Evolutionary conservation across 2,888 invertebrate species (phyloP).

Genomic region (Morpho helenor): DNA sequence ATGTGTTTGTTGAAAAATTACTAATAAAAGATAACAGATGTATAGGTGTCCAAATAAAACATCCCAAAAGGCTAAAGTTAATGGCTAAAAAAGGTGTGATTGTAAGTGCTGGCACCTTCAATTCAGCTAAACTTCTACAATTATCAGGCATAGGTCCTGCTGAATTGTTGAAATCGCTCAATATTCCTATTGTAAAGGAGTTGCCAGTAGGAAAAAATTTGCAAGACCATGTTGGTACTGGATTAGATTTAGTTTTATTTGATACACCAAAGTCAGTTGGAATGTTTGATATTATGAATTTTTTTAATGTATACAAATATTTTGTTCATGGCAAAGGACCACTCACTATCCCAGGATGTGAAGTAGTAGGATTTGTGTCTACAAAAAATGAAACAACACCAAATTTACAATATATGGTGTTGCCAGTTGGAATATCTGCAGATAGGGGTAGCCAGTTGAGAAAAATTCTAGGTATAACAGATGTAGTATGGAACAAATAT

Average conservation of each 20-base stretch:
- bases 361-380: slow-evolving; percentile 81
- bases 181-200: slow-evolving; percentile 76
- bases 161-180: slow-evolving; percentile 69
- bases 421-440: slow-evolving; percentile 82
- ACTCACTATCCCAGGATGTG: slow-evolving; percentile 82
- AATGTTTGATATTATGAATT: slow-evolving; percentile 74
- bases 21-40: slow-evolving; percentile 59
- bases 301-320: slow-evolving; percentile 77
- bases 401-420: slow-evolving; percentile 83
- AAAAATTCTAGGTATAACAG: slow-evolving; percentile 77
- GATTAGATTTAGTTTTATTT: slow-evolving; percentile 82
- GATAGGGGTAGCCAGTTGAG: slow-evolving; percentile 81
- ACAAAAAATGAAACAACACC: slow-evolving; percentile 60
- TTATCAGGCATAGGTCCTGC: slow-evolving; percentile 85
- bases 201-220: slow-evolving; percentile 85
- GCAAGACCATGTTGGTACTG: slow-evolving; percentile 86
- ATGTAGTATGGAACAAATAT: slow-evolving; percentile 80
- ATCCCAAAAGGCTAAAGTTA: slow-evolving; percentile 50
- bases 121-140: slow-evolving; percentile 84
- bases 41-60: slow-evolving; percentile 28
- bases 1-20: slow-evolving; percentile 78
- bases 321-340: slow-evolving; percentile 79
- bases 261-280: slow-evolving; percentile 74
- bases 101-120: slow-evolving; percentile 83
- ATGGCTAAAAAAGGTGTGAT: slow-evolving; percentile 81